Base-by-base conservation (phyloP, 1,140 invertebrate genomes). In the Megathymus violae region DNA sequence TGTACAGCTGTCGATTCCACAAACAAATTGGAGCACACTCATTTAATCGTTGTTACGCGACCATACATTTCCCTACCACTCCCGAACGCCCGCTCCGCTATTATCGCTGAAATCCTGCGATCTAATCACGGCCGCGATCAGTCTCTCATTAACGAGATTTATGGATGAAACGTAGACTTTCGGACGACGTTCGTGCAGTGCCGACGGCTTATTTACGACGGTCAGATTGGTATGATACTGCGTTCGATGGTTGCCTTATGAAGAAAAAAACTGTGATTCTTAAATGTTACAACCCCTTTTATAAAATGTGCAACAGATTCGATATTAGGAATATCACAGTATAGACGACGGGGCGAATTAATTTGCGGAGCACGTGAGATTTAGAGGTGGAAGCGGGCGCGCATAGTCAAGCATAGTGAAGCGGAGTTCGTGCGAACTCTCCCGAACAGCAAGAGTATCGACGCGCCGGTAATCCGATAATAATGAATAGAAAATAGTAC, bases 101-200 rank as follows among this genome's bases (percentile, higher is more conserved):
- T 71, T 62, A 47, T 43, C 66, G 46, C 15, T 62, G 60, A 66
- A 71, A 63, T 74, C 69, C 64, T 50, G 65, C 73, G 74, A 88
- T 87, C 81, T 88, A 87, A 89, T 89, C 87, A 78, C 38, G 65
- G 34, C 56, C 63, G 69, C 80, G 79, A 89, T 89, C 87, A 73
- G 79, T 78, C 74, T 72, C 85, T 88, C 87, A 89, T 89, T 89
- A 89, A 85, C 78, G 74, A 87, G 87, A 89, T 89, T 84, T 89
- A 89, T 87, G 77, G 80, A 75, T 76, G 78, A 78, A 81, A 85
- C 76, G 67, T 74, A 82, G 82, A 82, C 80, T 81, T 74, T 74
- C 64, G 2, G 19, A 31, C 76, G 76, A 80, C 82, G 72, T 75
- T 59, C 79, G 81, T 75, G 82, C 71, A 70, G 73, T 71, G 4